A percentile compares a stretch with the other conserved stretches of the same genome.
Conservation (phyloP, 2,797 vertebrate genomes). For the Bryconaethiops microstoma region DNA sequence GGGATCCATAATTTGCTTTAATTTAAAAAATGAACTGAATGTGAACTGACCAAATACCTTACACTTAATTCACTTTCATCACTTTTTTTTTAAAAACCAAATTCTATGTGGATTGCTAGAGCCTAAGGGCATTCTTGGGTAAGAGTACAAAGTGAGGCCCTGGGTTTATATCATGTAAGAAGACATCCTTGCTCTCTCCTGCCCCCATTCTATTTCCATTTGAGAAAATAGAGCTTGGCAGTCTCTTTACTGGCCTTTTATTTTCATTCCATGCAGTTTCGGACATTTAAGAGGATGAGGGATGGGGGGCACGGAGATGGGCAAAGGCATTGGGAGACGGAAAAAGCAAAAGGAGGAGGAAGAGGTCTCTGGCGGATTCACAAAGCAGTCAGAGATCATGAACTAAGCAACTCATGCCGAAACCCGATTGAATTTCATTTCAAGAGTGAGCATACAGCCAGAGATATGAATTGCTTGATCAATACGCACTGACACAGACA, state of each 20-base stretch:
- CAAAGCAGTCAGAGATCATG: slow-evolving; percentile 51
- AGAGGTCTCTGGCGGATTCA: slow-evolving; percentile 41
- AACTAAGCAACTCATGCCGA: slow-evolving; percentile 38
- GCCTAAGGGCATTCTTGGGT: neutral
- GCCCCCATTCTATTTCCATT: slow-evolving; percentile 61
- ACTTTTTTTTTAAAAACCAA: no score
- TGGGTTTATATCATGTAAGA: neutral
- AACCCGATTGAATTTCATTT: slow-evolving; percentile 44
- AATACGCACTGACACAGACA: slow-evolving; percentile 64
- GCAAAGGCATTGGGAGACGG: slow-evolving; percentile 47
- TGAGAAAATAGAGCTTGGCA: slow-evolving; percentile 75
- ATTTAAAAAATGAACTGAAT: no score
- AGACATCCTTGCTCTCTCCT: slow-evolving; percentile 21
- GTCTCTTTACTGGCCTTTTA: slow-evolving; percentile 78
- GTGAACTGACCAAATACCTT: no score
- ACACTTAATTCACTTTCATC: no score
- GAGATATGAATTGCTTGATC: slow-evolving; percentile 69
- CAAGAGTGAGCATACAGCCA: slow-evolving; percentile 64
- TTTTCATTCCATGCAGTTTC: slow-evolving; percentile 75
- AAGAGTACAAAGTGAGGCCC: neutral
- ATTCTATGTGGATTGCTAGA: no score
- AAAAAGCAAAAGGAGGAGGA: slow-evolving; percentile 19
- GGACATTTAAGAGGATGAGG: slow-evolving; percentile 76
- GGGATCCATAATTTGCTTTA: no score
- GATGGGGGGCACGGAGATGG: slow-evolving; percentile 56